These are phyloP conservation scores for Speoplatyrhinus poulsoni DNA, from an alignment of 2,113 vertebrate genomes.

Conservation along the genomic window DNA sequence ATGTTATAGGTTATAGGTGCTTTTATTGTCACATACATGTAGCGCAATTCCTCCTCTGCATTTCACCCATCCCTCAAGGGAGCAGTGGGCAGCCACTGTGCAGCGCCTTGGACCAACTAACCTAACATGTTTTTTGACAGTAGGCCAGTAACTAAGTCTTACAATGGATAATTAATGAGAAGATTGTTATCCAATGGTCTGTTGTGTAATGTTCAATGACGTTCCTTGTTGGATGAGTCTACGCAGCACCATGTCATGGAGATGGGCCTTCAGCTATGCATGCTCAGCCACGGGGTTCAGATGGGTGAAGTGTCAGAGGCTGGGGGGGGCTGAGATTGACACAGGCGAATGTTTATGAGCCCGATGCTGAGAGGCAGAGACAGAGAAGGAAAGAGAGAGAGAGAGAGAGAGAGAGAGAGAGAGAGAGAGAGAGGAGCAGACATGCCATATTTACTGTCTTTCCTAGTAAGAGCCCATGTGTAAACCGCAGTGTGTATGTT, in stretches of 20 bases:
- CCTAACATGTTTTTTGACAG: too few relatives aligned
- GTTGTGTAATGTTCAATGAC: background rate
- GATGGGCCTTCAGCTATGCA: slow-evolving; percentile 2
- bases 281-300: slow-evolving; percentile 16
- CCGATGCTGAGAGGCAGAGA: slow-evolving; percentile 8
- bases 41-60: too few relatives aligned
- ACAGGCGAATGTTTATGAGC: slow-evolving; percentile 41
- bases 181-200: background rate
- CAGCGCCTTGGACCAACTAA: too few relatives aligned
- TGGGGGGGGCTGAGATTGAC: slow-evolving; percentile 47
- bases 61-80: too few relatives aligned
- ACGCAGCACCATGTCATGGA: background rate
- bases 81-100: too few relatives aligned
- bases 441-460: slow-evolving; percentile 68
- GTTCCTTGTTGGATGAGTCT: slow-evolving; percentile 2
- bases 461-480: slow-evolving; percentile 70
- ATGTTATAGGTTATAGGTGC: too few relatives aligned
- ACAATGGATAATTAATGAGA: background rate
- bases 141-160: background rate
- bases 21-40: too few relatives aligned
- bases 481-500: slow-evolving; percentile 73
- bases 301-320: slow-evolving; percentile 51
- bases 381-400: background rate
- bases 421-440: slow-evolving; percentile 35
- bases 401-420: slow-evolving; percentile 14